Evolutionary conservation across 2,113 vertebrate genomes (phyloP), one percentile per base, ranked within the genome.

Genomic region (Thymallus thymallus): DNA sequence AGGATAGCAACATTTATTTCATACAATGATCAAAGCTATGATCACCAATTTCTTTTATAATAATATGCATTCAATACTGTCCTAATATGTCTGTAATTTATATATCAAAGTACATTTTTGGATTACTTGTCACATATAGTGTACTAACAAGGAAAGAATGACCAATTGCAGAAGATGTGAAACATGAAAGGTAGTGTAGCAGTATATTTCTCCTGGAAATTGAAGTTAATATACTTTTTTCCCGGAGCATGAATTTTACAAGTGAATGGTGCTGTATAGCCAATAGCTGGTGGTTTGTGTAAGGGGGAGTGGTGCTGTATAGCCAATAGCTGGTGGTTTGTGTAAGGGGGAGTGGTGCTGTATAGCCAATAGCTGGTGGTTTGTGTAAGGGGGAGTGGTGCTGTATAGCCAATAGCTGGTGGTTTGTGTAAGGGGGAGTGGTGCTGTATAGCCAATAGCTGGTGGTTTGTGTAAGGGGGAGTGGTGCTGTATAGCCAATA

Each of bases 21-120:
- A n/a, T n/a, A n/a, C n/a, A n/a, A n/a, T n/a, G n/a, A n/a, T n/a
- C 62, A 64, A 64, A 64, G 62, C 26, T 64, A 26, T 64, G 22
- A 64, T 10, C 30, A 32, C 7, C 18, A 18, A n/a, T 30, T 10
- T 66, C 0, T 16, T 1, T 0, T 2, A 10, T 41, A 41, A 41
- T 41, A 10, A 41, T 41, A 12, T 41, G 35, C 35, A 41, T 41
- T 41, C 9, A 9, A 9, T 9, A 35, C 35, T 35, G 35, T 35
- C 35, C 9, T 29, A 64, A 64, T 64, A 26, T 64, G 23, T 14
- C 23, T 64, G 62, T 16, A 64, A 13, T 64, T 64, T 29, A 64
- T 14, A 64, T 30, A 64, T 26, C 24, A 64, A 29, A 12, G 1
- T 2, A 41, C 35, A 1, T 41, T 3, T 64, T 29, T 6, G 24